phyloP scores from a whole-genome alignment of 2,797 vertebrate species.

The Lateolabrax maculatus region DNA sequence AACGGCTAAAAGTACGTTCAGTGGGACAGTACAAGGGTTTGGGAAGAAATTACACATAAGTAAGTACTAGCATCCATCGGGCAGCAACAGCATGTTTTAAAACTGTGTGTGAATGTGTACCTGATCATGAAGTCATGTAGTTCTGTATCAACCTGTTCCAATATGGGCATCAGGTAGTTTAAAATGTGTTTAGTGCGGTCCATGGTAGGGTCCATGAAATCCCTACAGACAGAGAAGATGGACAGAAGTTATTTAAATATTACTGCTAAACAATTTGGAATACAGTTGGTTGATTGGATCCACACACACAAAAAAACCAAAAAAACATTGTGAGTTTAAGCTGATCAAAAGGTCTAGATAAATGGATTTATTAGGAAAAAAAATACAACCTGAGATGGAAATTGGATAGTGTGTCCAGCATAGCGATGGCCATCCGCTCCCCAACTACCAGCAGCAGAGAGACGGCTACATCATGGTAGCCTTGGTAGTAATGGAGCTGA shows the following conservation, averaged over 20 bases:
- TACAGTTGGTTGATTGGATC: neutral
- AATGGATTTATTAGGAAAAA: neutral
- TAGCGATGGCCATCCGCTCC: conserved; percentile 84
- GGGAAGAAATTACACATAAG: too few relatives aligned
- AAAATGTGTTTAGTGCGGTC: conserved; percentile 91
- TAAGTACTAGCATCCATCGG: neutral
- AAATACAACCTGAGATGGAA: conserved; percentile 87
- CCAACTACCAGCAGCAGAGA: conserved; percentile 88
- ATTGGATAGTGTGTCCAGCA: conserved; percentile 88
- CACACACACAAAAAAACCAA: too few relatives aligned
- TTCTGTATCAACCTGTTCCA: conserved; percentile 85
- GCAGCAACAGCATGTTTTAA: neutral
- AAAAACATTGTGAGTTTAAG: neutral
- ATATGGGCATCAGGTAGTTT: conserved; percentile 90
- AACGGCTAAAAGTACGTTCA: neutral
- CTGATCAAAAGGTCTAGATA: neutral
- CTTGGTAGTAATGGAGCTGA: conserved; percentile 91
- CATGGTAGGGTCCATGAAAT: conserved; percentile 93
- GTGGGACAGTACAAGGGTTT: too few relatives aligned
- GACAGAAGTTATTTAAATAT: neutral
- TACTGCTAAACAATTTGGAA: neutral
- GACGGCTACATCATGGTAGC: conserved; percentile 90
- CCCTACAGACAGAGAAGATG: conserved; percentile 73
- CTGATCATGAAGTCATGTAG: conserved; percentile 89
- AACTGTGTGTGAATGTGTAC: conserved; percentile 58